Evolutionary conservation across 2,888 invertebrate genomes (phyloP), one percentile per base, ranked within the genome.

Genomic region (Bugula neritina): DNA sequence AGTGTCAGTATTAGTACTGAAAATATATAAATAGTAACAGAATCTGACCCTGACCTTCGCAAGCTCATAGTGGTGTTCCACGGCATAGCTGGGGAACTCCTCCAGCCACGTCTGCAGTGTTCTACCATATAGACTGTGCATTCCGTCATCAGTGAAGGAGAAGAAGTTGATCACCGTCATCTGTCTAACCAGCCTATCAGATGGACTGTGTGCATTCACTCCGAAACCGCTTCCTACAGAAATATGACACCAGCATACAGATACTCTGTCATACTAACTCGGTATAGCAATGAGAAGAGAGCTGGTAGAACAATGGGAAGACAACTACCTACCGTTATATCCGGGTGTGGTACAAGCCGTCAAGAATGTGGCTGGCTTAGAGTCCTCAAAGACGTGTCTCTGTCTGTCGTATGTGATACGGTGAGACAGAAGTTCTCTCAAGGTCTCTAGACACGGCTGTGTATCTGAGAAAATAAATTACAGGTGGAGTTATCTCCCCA

Each of bases 21-120:
- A n/a, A n/a, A n/a, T n/a, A n/a, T n/a, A n/a, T n/a, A n/a, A n/a
- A n/a, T n/a, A n/a, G n/a, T n/a, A n/a, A n/a, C n/a, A n/a, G n/a
- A n/a, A n/a, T n/a, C n/a, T n/a, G n/a, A n/a, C n/a, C n/a, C 72
- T 29, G 74, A 81, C 83, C 79, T 77, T 79, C 1, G 82, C 80
- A 75, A 82, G 80, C 73, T 83, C 81, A 74, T 76, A 75, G 73
- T 80, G 81, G 73, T 83, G 82, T 71, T 79, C 79, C n/a, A 82
- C 78, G 35, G 81, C 78, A 73, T 79, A 79, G 17, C 79, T 78
- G 2, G 83, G 82, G 76, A 84, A 83, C 73, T 83, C 83, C 73
- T 83, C 83, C n/a, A 84, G 77, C 83, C 83, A 83, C 34, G 78
- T 76, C 70, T 78, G 81, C 25, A 83, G 73, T 57, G 76, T 78